Evolutionary conservation across 2,113 vertebrate genomes (phyloP).

Genomic region (Mormyrus lacerda): DNA sequence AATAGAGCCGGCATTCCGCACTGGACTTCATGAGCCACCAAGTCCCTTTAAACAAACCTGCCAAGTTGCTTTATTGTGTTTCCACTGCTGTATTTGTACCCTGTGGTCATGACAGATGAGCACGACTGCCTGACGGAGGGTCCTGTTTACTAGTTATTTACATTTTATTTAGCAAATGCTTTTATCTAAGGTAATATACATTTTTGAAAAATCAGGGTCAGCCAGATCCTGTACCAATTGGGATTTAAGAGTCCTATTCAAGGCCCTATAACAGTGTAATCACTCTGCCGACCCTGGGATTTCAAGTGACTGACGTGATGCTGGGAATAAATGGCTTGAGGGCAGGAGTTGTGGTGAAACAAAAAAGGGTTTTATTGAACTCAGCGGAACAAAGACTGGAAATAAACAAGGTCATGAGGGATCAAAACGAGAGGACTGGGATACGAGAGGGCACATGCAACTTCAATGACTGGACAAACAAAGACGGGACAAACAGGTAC

Average conservation of each 20-base stretch:
- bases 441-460: not conserved
- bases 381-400: not conserved
- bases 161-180: not conserved
- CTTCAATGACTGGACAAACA: not conserved
- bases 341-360: not conserved
- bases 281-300: not conserved
- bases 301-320: not conserved
- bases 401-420: not conserved
- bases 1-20: conserved; percentile 7
- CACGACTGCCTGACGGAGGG: not conserved
- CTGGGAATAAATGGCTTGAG: not conserved
- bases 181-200: not conserved
- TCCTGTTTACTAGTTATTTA: not conserved
- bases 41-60: not conserved
- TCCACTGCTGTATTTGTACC: not conserved
- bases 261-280: not conserved
- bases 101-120: not conserved
- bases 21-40: conserved; percentile 9
- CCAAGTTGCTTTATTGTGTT: not conserved
- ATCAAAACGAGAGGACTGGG: not conserved
- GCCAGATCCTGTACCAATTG: not conserved
- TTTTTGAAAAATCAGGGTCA: not conserved
- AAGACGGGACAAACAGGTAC: not conserved
- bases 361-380: not conserved
- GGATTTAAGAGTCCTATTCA: not conserved